Conservation (phyloP, 2,797 vertebrate species). For the Coregonus suidteri region DNA sequence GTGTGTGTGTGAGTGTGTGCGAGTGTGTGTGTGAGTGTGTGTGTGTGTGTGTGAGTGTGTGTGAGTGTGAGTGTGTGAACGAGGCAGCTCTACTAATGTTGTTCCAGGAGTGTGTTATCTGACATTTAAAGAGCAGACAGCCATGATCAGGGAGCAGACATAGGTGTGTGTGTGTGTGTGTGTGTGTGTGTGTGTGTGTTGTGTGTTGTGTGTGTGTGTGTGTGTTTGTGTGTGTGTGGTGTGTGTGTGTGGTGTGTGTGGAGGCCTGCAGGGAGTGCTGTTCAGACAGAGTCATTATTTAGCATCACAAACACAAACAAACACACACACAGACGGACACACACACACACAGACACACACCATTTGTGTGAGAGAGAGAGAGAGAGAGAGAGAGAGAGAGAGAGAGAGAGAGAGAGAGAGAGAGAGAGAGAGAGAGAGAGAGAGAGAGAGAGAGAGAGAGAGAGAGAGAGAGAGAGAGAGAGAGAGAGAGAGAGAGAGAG, state of each 20-base stretch:
- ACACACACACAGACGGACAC: too few relatives aligned
- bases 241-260: not conserved
- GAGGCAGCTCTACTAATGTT: not conserved
- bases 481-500: not conserved
- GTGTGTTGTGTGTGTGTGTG: not conserved
- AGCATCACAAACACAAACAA: not conserved
- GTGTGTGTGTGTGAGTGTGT: too few relatives aligned
- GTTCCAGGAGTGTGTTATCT: constrained; percentile 4
- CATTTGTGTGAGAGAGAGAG: not conserved
- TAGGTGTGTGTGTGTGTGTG: not conserved
- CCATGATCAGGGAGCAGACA: not conserved
- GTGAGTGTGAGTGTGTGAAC: not conserved
- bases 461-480: not conserved
- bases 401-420: too few relatives aligned
- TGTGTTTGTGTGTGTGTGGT: not conserved
- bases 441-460: not conserved
- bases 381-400: too few relatives aligned
- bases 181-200: not conserved
- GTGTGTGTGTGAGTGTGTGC: too few relatives aligned
- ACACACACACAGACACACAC: too few relatives aligned
- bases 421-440: not conserved
- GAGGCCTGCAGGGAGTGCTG: constrained; percentile 1
- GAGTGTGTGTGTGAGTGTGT: too few relatives aligned
- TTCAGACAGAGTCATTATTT: constrained; percentile 13
- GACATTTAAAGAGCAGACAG: constrained; percentile 11